Percentiles rank a stretch among this genome's conserved stretches.
Evolutionary conservation across 2,797 vertebrate species (phyloP).

Genomic region (Parauchenoglanis ngamensis): DNA sequence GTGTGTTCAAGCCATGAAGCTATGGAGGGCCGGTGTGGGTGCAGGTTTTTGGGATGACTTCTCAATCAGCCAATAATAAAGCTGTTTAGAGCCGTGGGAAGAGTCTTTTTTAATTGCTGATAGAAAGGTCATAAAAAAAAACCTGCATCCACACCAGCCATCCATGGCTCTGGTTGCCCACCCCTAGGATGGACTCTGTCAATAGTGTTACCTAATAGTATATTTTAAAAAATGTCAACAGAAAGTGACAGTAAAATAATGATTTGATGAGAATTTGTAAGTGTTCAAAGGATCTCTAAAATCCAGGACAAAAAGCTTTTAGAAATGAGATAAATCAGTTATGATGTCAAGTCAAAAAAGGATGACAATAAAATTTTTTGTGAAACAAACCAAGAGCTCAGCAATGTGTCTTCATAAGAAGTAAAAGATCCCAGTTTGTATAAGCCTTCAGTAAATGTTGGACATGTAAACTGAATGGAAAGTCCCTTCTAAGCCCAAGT

Average conservation of each 20-base stretch:
- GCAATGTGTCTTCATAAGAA: neutral
- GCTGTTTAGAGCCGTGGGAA: no score
- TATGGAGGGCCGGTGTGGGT: no score
- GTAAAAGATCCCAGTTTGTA: slow-evolving; percentile 14
- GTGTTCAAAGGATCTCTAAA: neutral
- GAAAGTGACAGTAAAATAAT: neutral
- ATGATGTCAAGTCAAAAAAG: neutral
- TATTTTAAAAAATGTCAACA: neutral
- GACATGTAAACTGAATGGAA: slow-evolving; percentile 40
- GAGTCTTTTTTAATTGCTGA: no score
- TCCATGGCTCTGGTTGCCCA: no score
- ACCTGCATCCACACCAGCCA: no score
- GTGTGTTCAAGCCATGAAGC: neutral
- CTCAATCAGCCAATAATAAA: no score
- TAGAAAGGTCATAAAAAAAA: no score
- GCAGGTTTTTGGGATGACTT: no score
- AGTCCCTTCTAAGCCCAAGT: slow-evolving; percentile 40
- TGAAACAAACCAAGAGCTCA: neutral
- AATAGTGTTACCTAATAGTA: neutral
- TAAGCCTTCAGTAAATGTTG: slow-evolving; percentile 28
- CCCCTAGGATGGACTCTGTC: neutral
- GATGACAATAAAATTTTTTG: neutral
- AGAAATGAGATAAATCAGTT: neutral
- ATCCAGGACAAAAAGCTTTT: neutral
- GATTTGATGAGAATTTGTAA: neutral